A percentile compares a stretch with the other conserved stretches of the same genome.
Evolutionary conservation across 2,113 vertebrate genomes (phyloP).

Genomic region (Lophotis ruficrista): DNA sequence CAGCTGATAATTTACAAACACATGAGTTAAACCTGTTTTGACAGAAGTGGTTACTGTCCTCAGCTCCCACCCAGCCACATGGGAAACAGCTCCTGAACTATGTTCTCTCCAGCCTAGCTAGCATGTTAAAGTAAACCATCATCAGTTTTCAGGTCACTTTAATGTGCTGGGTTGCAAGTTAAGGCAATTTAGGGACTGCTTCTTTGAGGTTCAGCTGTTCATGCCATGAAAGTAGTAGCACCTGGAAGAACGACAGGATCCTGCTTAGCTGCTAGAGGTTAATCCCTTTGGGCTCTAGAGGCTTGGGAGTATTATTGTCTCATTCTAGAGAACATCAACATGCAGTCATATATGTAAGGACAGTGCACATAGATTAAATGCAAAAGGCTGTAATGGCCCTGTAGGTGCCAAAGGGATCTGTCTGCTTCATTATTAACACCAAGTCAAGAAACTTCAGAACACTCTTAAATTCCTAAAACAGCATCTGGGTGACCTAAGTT

Average conservation of each 20-base stretch:
- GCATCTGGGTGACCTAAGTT: not conserved
- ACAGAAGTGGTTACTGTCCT: not conserved
- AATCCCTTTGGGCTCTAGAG: not conserved
- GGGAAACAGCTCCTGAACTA: not conserved
- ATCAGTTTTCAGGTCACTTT: not conserved
- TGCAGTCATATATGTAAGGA: not conserved
- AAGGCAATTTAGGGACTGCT: not conserved
- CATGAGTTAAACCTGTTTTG: not conserved
- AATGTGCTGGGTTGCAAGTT: not conserved
- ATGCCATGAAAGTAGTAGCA: not conserved
- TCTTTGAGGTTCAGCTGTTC: not conserved
- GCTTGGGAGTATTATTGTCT: not conserved
- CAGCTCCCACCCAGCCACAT: not conserved
- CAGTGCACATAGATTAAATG: not conserved
- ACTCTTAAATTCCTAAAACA: not conserved
- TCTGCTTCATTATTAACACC: not conserved
- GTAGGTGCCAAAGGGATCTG: rapidly evolving
- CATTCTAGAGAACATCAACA: not conserved
- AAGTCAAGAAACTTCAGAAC: not conserved
- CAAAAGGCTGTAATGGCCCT: not conserved
- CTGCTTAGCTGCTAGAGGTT: not conserved
- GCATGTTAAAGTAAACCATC: not conserved
- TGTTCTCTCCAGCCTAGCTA: not conserved
- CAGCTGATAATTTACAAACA: not conserved
- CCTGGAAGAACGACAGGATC: not conserved